These are phyloP conservation scores for Coccyzus lansbergi DNA, from an alignment of 2,797 vertebrate genomes.

Conservation along the genomic window DNA sequence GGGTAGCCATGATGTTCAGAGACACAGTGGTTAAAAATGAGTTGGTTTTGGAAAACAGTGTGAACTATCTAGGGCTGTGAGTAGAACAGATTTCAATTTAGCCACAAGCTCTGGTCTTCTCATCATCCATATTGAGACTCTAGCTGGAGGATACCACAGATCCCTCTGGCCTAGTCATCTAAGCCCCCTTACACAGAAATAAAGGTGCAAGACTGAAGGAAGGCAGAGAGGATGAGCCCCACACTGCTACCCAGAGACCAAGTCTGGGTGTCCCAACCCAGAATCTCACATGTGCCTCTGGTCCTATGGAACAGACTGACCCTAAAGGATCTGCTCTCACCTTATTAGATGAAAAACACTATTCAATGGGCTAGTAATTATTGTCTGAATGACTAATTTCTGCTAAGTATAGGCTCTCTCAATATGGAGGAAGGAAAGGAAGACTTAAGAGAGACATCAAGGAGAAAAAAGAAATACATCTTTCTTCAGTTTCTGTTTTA, in stretches of 20 bases:
- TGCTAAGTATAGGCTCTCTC: neutral
- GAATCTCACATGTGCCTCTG: neutral
- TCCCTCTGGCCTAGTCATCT: neutral
- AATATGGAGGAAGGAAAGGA: neutral
- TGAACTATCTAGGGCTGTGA: neutral
- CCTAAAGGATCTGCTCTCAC: neutral
- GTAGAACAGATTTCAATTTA: neutral
- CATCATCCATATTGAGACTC: neutral
- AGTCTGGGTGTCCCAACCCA: neutral
- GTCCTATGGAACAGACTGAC: neutral
- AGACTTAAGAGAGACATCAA: constrained; percentile 8
- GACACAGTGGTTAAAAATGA: neutral
- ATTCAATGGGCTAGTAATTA: neutral
- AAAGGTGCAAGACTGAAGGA: neutral
- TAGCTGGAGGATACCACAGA: neutral
- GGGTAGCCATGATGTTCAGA: neutral
- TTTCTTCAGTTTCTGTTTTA: neutral
- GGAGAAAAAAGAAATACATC: neutral
- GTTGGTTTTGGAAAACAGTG: neutral
- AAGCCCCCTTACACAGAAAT: neutral
- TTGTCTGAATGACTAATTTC: neutral
- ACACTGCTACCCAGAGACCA: accelerated
- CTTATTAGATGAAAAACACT: neutral
- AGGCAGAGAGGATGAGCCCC: neutral
- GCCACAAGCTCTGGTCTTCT: neutral